Evolutionary conservation across 1,140 invertebrate species (phyloP).

Genomic region (Drosophila prosaltans): DNA sequence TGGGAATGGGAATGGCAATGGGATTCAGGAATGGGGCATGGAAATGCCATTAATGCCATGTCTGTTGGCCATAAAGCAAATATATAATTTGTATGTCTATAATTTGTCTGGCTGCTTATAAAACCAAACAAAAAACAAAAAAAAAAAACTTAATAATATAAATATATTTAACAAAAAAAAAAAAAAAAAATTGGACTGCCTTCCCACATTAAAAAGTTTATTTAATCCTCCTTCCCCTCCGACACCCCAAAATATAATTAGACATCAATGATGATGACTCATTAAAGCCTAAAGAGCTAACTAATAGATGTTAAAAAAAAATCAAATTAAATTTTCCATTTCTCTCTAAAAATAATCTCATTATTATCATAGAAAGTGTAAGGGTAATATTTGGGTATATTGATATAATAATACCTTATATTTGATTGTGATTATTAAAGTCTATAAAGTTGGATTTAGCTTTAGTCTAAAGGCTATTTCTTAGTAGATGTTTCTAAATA

Average conservation of each 20-base stretch:
- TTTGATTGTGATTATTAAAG: no score
- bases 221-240: no score
- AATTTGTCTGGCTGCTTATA: slow-evolving; percentile 46
- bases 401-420: neutral
- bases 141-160: neutral
- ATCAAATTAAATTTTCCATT: slow-evolving; percentile 61
- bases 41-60: slow-evolving; percentile 40
- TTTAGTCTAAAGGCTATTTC: no score
- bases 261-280: slow-evolving; percentile 69
- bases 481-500: no score
- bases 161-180: neutral
- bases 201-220: neutral
- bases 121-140: slow-evolving; percentile 1
- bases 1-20: slow-evolving; percentile 9
- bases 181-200: neutral
- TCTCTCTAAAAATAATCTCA: slow-evolving; percentile 17
- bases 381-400: neutral
- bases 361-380: neutral
- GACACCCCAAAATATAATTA: neutral
- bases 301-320: slow-evolving; percentile 72
- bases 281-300: slow-evolving; percentile 76
- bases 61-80: slow-evolving; percentile 50
- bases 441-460: no score
- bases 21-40: slow-evolving; percentile 19
- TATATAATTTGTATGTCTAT: slow-evolving; percentile 39